Percentiles rank a stretch among this genome's conserved stretches.
Evolutionary conservation across 2,888 invertebrate genomes (phyloP).

Genomic region (Synergus laeviventris): DNA sequence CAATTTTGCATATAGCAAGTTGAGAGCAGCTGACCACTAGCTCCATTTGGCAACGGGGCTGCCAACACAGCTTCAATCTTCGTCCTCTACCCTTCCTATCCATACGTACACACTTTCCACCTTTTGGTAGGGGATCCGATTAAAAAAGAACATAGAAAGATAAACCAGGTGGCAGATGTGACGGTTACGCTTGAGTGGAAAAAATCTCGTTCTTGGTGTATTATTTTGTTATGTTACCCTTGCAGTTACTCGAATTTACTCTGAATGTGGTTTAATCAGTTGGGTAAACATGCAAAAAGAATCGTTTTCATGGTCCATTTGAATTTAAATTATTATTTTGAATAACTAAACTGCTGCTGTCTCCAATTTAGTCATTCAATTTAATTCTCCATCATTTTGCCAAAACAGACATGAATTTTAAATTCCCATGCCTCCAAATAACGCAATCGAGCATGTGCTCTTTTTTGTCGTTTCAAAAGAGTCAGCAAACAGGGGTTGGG

Average conservation of each 20-base stretch:
- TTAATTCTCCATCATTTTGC: neutral
- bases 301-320: slow-evolving; percentile 21
- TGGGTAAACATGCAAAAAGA: slow-evolving; percentile 16
- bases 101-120: slow-evolving; percentile 48
- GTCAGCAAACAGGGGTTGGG: neutral
- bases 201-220: slow-evolving; percentile 37
- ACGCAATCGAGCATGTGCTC: neutral
- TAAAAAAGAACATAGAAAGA: slow-evolving; percentile 66
- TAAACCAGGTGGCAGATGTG: slow-evolving; percentile 73
- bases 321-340: slow-evolving; percentile 6
- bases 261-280: slow-evolving; percentile 25
- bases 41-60: slow-evolving; percentile 50
- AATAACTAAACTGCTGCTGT: neutral
- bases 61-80: slow-evolving; percentile 55
- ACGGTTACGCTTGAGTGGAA: slow-evolving; percentile 52
- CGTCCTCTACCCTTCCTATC: slow-evolving; percentile 53
- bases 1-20: slow-evolving; percentile 54
- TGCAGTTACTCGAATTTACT: slow-evolving; percentile 20
- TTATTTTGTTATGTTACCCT: slow-evolving; percentile 21
- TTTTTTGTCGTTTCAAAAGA: slow-evolving; percentile 12
- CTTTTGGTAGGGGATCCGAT: slow-evolving; percentile 63
- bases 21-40: slow-evolving; percentile 67
- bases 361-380: neutral
- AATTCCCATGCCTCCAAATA: neutral
- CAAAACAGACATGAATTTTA: neutral